Conservation (phyloP, 2,113 vertebrate genomes). For the Erinaceus europaeus region DNA sequence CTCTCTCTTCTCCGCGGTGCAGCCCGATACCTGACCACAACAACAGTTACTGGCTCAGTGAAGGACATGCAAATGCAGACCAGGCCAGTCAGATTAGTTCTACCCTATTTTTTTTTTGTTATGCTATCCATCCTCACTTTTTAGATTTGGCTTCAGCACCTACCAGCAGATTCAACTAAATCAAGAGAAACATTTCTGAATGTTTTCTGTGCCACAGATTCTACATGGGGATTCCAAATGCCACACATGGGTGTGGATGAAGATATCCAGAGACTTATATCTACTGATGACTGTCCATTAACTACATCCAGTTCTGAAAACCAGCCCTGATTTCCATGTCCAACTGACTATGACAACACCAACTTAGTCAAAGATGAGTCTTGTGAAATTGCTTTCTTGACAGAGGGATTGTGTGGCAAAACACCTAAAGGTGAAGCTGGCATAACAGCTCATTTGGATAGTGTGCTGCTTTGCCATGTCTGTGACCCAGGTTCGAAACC, state of each 20-base stretch:
- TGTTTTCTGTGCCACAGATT: neutral
- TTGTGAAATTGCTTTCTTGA: slow-evolving; percentile 18
- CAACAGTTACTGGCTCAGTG: neutral
- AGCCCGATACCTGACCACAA: too few relatives aligned
- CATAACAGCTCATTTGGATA: too few relatives aligned
- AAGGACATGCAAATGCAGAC: neutral
- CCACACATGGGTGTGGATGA: neutral
- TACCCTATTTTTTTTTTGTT: neutral
- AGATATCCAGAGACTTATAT: neutral
- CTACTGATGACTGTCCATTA: neutral
- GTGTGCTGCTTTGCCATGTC: too few relatives aligned
- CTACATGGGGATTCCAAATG: neutral
- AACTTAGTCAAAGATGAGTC: neutral
- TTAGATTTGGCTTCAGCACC: neutral
- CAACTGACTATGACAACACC: neutral
- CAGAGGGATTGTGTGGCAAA: neutral
- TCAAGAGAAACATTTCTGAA: neutral
- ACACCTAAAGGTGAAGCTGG: neutral
- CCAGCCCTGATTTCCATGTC: neutral
- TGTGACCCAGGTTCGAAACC: too few relatives aligned
- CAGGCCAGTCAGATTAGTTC: neutral
- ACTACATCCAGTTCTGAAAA: neutral
- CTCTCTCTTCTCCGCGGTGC: too few relatives aligned
- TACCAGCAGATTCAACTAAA: neutral
- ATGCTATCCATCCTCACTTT: neutral